Base-by-base conservation (phyloP, 2,113 vertebrate species). In the Perca schrenkii region DNA sequence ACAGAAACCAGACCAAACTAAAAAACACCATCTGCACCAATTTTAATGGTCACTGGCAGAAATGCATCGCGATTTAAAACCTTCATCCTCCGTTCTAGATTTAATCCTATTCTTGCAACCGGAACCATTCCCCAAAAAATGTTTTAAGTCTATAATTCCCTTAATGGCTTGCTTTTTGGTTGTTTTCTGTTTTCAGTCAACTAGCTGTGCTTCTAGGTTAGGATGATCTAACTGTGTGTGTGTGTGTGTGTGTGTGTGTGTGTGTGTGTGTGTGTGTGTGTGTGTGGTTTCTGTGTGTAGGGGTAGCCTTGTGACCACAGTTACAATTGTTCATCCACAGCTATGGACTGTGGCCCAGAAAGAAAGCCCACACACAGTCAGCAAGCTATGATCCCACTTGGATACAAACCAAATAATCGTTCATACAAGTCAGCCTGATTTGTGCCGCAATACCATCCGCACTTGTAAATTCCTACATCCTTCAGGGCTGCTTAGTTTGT, bases 331-430 rank as follows among this genome's bases (percentile, higher is more conserved):
- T 90, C 90, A 89, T 91, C 88, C 86, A 83, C 63, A 78, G 87
- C 67, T 65, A 81, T 87, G 86, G 89, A 90, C 87, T 79, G 70
- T 79, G 86, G 89, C 90, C 88, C 85, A 90, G 81, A 83, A 87
- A 85, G 36, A 85, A 86, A 90, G 88, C 92, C 90, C 90, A 93
- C 92, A 92, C 92, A 91, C 90, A 89, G 83, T 87, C 77, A 86
- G 75, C 46, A 8, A 83, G 78, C 90, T 82, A 79, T 87, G 81
- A 91, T 90, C 70, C 83, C 72, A 83, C 83, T 91, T 92, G 90
- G 90, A 89, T 58, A 74, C 79, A 71, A 77, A 86, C 84, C 90
- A 93, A 91, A 88, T 79, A 77, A 87, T 91, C 60, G 77, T 71
- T 65, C 84, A 76, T 82, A 84, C 73, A 76, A 88, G 86, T 87